Base-by-base conservation (phyloP, 2,888 invertebrate species). In the Nematopogon swammerdamellus region DNA sequence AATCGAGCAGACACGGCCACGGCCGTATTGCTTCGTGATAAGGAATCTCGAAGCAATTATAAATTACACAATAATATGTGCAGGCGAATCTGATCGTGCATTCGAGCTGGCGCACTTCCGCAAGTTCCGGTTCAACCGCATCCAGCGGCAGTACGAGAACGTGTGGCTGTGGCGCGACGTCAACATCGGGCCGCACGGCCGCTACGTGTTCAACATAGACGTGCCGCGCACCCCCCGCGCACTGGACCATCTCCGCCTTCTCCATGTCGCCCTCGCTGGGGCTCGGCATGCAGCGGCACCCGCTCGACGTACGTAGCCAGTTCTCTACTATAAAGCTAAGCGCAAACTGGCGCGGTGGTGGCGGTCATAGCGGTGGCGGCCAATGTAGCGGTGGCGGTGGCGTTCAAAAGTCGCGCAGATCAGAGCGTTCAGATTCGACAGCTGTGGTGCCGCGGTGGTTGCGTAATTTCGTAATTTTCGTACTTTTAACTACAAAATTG, bases 131-230 rank as follows among this genome's bases (percentile, higher is more conserved):
- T 93, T 93, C 68, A 96, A 92, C 71, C 85, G 94, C 52, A 86
- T 95, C 52, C 89, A 92, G 63, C 83, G 96, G 0, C 92, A 95
- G 64, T 97, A 95, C 70, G 94, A 95, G 61, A 95, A 95, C 70
- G 91, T 92, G 51, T 97, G 97, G 97, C 73, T 96, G 49, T 97
- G 97, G 97, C 87, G 88, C 54, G 96, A 96, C 72, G 87, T 93
- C 48, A 95, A 95, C 69, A 93, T 95, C 62, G 95, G 92, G 0
- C 93, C 95, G 18, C 93, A 94, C 69, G 95, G 95, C 0, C 85
- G 95, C 5, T 90, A 83, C 63, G 92, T 95, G 51, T 94, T 95
- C 72, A 91, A 89, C 50, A 77, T 91, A 44, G 89, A 90, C 42
- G 93, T 94, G n/a, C 93, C 94, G 0, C 82, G 87, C 51, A 72